Evolutionary conservation across 2,888 invertebrate genomes (phyloP).

Genomic region (Eurois occulta): DNA sequence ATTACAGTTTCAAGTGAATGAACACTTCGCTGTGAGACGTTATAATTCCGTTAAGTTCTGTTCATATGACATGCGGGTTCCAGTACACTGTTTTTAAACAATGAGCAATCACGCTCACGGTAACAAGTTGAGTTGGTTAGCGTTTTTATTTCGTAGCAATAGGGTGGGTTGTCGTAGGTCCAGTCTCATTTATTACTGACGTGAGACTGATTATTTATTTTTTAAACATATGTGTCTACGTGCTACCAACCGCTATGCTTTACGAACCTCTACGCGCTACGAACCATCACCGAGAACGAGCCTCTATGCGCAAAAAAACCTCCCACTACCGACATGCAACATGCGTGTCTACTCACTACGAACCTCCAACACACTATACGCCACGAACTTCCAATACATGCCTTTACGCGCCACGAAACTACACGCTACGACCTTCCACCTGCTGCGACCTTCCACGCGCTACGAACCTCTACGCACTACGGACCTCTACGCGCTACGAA

Average conservation of each 20-base stretch:
- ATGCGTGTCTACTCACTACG: background rate
- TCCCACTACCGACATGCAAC: no score
- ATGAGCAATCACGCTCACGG: background rate
- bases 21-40: background rate
- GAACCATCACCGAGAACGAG: no score
- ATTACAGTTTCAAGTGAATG: slow-evolving; percentile 11
- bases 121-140: background rate
- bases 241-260: background rate
- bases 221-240: background rate
- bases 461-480: background rate
- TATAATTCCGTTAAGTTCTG: background rate
- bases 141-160: background rate
- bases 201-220: no score
- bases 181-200: background rate
- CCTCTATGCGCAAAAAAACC: background rate
- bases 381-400: no score
- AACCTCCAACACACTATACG: background rate
- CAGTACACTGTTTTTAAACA: background rate
- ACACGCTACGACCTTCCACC: background rate
- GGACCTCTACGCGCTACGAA: background rate
- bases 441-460: background rate
- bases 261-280: background rate
- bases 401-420: no score
- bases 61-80: background rate
- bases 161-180: background rate